Evolutionary conservation across 2,797 vertebrate species (phyloP).

Genomic region (Buceros bicornis): DNA sequence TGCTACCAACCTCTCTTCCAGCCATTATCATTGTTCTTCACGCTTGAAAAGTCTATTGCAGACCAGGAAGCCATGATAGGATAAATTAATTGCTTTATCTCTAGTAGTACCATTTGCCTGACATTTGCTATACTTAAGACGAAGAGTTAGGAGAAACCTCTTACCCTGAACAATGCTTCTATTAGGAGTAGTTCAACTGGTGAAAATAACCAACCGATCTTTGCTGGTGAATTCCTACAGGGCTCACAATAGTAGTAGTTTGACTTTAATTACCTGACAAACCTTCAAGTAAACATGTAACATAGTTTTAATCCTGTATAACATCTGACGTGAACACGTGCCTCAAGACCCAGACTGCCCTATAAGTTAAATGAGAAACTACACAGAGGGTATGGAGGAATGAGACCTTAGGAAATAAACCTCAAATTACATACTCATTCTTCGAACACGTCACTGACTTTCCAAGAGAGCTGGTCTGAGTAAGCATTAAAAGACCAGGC

Average conservation of each 20-base stretch:
- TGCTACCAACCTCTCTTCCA: neutral
- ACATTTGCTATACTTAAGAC: neutral
- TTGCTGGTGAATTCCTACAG: neutral
- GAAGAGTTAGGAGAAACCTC: neutral
- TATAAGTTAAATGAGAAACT: neutral
- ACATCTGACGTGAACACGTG: neutral
- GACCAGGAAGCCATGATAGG: neutral
- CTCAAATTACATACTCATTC: neutral
- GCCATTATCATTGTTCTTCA: neutral
- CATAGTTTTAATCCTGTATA: neutral
- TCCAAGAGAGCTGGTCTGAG: neutral
- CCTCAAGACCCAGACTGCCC: neutral
- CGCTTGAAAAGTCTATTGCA: neutral
- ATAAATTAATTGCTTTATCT: neutral
- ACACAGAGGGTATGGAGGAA: neutral
- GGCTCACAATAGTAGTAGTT: neutral
- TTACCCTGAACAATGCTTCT: neutral
- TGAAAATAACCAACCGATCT: neutral
- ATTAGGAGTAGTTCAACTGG: neutral
- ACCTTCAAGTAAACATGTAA: neutral
- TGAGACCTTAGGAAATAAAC: conserved; percentile 12
- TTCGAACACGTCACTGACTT: neutral
- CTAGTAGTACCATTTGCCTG: neutral
- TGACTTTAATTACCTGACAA: neutral
- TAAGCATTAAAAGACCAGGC: neutral